Evolutionary conservation across 2,888 invertebrate species (phyloP), one percentile per base, ranked within the genome.

Genomic region (Drosophila kanekoi): DNA sequence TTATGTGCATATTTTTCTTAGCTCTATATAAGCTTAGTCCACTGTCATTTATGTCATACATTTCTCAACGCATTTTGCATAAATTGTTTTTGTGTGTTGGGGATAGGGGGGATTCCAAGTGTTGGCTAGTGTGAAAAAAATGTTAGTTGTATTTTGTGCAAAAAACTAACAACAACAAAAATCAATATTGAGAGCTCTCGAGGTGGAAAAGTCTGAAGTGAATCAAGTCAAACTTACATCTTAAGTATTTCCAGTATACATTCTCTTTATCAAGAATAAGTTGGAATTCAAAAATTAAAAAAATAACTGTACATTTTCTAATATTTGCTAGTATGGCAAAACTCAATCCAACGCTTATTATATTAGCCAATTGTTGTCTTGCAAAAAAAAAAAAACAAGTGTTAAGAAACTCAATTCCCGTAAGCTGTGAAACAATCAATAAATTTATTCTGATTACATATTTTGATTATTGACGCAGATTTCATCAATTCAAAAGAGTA

Each of bases 1-100:
- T 70, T 72, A 76, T 81, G 65, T 62, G 72, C 70, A 81, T 84
- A 79, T 81, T 70, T 76, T 68, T 65, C 65, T 59, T 53, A 74
- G 56, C 47, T 70, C 48, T 61, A 47, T 58, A 33, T 43, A 16
- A 45, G 44, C 43, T 40, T 20, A 16, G 44, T 43, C 35, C 51
- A 18, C 38, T 58, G 51, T 37, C 58, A 59, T 61, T 45, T 61
- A 37, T 66, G 57, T 40, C 14, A 37, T 38, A 54, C 38, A 56
- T 40, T 51, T 44, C 32, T 64, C 40, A 37, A 57, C 18, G 54
- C 47, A 56, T 59, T 66, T 51, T 56, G 16, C 44, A 72, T 63
- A 67, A 60, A 76, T 67, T 60, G 16, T 43, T 59, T 53, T 20
- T 13, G 10, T 9, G 28, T 35, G 28, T 18, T 3, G 3, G 2